A percentile compares a stretch with the other conserved stretches of the same genome.
Evolutionary conservation across 2,797 vertebrate species (phyloP).

Genomic region (Poecilia velifera): DNA sequence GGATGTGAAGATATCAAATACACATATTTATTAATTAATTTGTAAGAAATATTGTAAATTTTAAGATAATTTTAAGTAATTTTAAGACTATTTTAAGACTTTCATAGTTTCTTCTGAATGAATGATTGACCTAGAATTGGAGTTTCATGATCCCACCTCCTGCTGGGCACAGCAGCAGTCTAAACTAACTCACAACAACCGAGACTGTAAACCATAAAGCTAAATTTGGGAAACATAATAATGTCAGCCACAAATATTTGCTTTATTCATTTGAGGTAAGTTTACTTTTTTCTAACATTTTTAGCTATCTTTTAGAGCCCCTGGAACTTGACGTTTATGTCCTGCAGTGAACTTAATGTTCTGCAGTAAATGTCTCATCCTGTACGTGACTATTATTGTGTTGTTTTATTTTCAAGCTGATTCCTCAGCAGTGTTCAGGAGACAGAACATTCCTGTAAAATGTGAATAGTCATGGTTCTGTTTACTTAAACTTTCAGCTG

Average conservation of each 20-base stretch:
- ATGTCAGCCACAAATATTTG: background rate
- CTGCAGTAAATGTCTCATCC: background rate
- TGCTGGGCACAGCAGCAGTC: background rate
- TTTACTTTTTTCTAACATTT: background rate
- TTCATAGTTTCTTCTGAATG: background rate
- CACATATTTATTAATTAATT: background rate
- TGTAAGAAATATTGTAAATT: background rate
- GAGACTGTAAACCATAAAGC: background rate
- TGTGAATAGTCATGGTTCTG: constrained; percentile 5
- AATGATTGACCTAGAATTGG: background rate
- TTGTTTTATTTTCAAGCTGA: background rate
- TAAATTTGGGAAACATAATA: background rate
- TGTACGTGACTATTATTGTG: background rate
- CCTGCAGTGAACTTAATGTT: background rate
- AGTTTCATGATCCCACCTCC: background rate
- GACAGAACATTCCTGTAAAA: constrained; percentile 6
- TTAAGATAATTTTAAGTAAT: background rate
- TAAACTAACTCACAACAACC: background rate
- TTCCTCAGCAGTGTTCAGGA: background rate
- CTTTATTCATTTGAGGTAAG: background rate
- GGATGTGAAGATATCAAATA: background rate
- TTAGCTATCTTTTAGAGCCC: background rate
- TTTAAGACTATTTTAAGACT: background rate
- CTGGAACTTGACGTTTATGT: background rate
- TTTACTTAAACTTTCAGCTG: background rate